Base-by-base conservation (phyloP, 2,113 vertebrate species). In the Acanthisitta chloris region DNA sequence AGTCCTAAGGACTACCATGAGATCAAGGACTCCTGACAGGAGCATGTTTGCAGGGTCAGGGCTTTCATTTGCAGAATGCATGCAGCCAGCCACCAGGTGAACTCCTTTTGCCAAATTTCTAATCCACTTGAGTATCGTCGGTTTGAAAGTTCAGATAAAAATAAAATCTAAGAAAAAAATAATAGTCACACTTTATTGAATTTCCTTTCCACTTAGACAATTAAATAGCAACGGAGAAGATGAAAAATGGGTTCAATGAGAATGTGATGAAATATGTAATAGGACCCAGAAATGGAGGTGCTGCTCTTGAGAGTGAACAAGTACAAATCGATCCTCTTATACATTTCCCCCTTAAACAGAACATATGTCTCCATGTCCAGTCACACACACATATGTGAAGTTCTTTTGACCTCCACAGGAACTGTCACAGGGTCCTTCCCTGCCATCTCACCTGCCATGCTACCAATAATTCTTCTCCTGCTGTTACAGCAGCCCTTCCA, bases 141-240 rank as follows among this genome's bases (percentile, higher is more conserved):
- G 65, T 89, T 89, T 84, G 52, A 96, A 89, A 96, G 86, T 84
- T 89, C 93, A 96, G 77, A 45, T 65, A 86, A 90, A 90, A 92
- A 90, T 57, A 73, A 94, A 86, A 90, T 82, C 33, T 48, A 21
- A 69, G 21, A 24, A 73, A 64, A 86, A 64, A 69, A 71, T 1
- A 34, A 71, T 23, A 86, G 86, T 36, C 46, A 86, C 92, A 83
- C 24, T n/a, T 83, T 71, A 86, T 52, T 94, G 81, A 91, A 81
- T 92, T 96, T 94, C 77, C 46, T 81, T 83, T 86, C 65, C 40
- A 88, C 77, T 92, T 88, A 84, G 77, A 92, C 91, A 95, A 81
- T 67, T 55, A 94, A 90, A 89, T 17, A 64, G 24, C 65, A 64
- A 71, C 0, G 0, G 42, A 88, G 65, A 87, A 67, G 74, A 82